Conservation (phyloP, 2,888 invertebrate genomes). For the Eulithis prunata region DNA sequence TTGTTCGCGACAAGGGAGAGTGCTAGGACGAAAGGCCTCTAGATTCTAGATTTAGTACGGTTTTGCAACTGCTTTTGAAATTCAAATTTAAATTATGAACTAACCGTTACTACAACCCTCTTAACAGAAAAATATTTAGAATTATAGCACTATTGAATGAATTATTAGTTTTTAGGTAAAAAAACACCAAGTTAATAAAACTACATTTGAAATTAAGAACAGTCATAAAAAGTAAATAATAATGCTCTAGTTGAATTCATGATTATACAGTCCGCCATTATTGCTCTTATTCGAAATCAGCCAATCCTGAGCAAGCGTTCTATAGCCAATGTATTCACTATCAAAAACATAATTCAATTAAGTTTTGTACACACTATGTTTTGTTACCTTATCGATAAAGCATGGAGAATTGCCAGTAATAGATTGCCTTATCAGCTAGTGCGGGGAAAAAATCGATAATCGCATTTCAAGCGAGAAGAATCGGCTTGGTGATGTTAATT, state of each 20-base stretch:
- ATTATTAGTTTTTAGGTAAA: no score
- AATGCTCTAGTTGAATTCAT: slow-evolving; percentile 22
- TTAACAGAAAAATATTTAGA: no score
- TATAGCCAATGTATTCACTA: slow-evolving; percentile 31
- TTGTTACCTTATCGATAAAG: slow-evolving; percentile 57
- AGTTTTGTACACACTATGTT: slow-evolving; percentile 44
- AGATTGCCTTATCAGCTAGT: slow-evolving; percentile 59
- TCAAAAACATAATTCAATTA: slow-evolving; percentile 81
- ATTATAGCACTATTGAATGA: no score
- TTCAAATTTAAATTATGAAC: neutral
- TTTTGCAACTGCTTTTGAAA: slow-evolving; percentile 17
- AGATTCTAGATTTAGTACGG: slow-evolving; percentile 20
- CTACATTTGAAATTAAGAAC: no score
- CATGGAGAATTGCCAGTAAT: slow-evolving; percentile 61
- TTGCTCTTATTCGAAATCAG: slow-evolving; percentile 59
- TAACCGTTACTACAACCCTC: no score
- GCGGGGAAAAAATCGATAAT: slow-evolving; percentile 23
- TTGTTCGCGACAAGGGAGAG: slow-evolving; percentile 23
- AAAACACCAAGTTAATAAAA: no score
- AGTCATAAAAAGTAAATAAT: neutral
- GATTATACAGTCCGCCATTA: slow-evolving; percentile 60
- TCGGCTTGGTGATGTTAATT: slow-evolving; percentile 29
- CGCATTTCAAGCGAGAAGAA: slow-evolving; percentile 21
- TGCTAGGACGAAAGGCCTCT: slow-evolving; percentile 19
- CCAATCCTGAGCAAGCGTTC: slow-evolving; percentile 58